Evolutionary conservation across 2,113 vertebrate species (phyloP), one percentile per base, ranked within the genome.

Genomic region (Sapayoa aenigma): DNA sequence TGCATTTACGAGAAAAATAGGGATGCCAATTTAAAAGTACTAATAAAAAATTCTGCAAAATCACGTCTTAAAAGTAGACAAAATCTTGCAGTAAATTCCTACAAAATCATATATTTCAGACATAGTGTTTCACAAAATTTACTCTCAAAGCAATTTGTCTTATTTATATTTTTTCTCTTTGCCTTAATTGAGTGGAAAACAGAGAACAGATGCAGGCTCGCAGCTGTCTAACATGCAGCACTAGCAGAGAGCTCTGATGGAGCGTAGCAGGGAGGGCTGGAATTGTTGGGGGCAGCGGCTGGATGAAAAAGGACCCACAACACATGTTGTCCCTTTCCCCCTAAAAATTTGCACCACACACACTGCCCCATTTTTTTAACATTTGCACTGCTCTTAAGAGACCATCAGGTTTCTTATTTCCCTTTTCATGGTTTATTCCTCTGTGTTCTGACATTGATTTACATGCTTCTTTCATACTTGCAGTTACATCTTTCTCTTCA

Each of bases 181-280:
- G 65, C 59, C 60, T 88, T 95, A 93, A 83, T 80, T 90, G 79
- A 66, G 63, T 84, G 63, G 76, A 90, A 96, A 96, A 94, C 83
- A 74, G 76, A 83, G 67, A 94, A 84, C 83, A 96, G 92, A 90
- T 93, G 94, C 76, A 88, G 42, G 33, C 68, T 90, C 3, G 0
- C 88, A 94, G 92, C 90, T 94, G 88, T 69, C 72, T 81, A n/a
- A 88, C 18, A 17, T 37, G 35, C 67, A 92, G 88, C 49, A n/a
- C 53, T 88, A 20, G 44, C 52, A 68, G 53, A 69, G 59, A 90
- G 55, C 52, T 93, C 87, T 87, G 74, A 59, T 3, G 1, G 52
- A 84, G 69, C 3, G 0, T 55, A 67, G 56, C 77, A 72, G 55
- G 17, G 27, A 92, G 47, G 35, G 21, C 30, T 81, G 59, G 63